phyloP scores from a whole-genome alignment of 2,113 vertebrate genomes.

The Sylvilagus bachmani region DNA sequence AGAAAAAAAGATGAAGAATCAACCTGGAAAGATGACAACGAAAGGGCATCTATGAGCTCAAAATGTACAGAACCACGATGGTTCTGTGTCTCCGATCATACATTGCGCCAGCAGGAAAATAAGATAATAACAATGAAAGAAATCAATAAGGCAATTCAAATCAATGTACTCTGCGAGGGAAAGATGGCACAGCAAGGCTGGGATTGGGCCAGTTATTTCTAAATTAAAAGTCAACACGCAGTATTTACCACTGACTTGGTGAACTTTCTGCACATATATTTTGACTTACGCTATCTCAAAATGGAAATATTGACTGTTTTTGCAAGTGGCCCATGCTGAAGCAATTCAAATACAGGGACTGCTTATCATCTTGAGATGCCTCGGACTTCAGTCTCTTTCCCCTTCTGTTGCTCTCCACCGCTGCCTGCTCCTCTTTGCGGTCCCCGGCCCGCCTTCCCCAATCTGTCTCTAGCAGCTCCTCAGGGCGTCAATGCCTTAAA shows the following conservation, averaged over 20 bases:
- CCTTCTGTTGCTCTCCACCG: neutral
- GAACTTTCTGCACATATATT: constrained; percentile 83
- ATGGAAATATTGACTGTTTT: constrained; percentile 79
- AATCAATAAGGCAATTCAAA: constrained; percentile 75
- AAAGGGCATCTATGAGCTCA: constrained; percentile 33
- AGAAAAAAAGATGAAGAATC: neutral
- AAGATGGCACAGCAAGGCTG: constrained; percentile 83
- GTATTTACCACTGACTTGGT: constrained; percentile 87
- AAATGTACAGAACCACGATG: constrained; percentile 1
- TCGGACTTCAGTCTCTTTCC: neutral
- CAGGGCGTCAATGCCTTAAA: neutral
- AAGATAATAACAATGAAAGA: constrained; percentile 82
- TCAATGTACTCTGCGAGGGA: constrained; percentile 78
- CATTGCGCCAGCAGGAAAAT: constrained; percentile 60
- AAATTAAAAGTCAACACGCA: constrained; percentile 89
- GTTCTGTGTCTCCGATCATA: neutral
- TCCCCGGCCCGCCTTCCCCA: neutral
- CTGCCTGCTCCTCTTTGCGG: neutral
- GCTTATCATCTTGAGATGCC: neutral
- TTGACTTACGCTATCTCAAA: constrained; percentile 75
- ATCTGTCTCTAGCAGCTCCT: neutral
- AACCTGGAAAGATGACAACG: constrained; percentile 2
- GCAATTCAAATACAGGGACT: constrained; percentile 31
- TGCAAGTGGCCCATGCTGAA: constrained; percentile 57
- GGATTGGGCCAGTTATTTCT: constrained; percentile 86